A percentile compares a stretch with the other conserved stretches of the same genome.
Evolutionary conservation across 2,113 vertebrate genomes (phyloP).

Genomic region (Empidonax alnorum): DNA sequence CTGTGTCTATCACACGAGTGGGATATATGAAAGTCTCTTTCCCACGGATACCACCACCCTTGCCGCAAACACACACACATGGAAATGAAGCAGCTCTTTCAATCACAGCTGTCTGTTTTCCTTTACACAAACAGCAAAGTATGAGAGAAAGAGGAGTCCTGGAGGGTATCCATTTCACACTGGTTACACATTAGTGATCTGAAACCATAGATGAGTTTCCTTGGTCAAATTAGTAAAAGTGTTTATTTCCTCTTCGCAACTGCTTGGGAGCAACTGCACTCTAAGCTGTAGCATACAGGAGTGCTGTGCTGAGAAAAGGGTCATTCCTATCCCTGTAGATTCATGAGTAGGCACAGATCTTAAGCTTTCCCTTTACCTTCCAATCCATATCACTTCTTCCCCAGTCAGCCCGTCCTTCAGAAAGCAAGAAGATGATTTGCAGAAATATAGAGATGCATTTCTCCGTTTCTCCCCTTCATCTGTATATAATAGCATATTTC

Average conservation of each 20-base stretch:
- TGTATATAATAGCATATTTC: neutral
- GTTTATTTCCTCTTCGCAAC: neutral
- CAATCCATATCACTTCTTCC: neutral
- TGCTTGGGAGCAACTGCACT: neutral
- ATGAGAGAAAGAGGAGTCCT: neutral
- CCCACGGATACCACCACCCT: neutral
- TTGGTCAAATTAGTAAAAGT: neutral
- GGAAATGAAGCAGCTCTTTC: neutral
- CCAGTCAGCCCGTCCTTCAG: neutral
- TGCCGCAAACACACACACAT: neutral
- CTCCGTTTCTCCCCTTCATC: neutral
- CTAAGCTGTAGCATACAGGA: neutral
- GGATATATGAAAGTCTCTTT: neutral
- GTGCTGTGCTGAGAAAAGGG: neutral
- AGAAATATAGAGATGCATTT: neutral
- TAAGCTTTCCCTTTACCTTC: neutral
- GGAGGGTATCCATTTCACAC: neutral
- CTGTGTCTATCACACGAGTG: neutral
- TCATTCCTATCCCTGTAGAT: neutral
- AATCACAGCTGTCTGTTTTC: neutral
- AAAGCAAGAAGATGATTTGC: neutral
- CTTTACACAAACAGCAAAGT: neutral
- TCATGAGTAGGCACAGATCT: neutral
- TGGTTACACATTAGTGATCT: neutral
- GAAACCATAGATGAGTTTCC: neutral